Percentiles rank a stretch among this genome's conserved stretches.
phyloP scores from a whole-genome alignment of 2,113 vertebrate genomes.

The Glaucidium brasilianum region DNA sequence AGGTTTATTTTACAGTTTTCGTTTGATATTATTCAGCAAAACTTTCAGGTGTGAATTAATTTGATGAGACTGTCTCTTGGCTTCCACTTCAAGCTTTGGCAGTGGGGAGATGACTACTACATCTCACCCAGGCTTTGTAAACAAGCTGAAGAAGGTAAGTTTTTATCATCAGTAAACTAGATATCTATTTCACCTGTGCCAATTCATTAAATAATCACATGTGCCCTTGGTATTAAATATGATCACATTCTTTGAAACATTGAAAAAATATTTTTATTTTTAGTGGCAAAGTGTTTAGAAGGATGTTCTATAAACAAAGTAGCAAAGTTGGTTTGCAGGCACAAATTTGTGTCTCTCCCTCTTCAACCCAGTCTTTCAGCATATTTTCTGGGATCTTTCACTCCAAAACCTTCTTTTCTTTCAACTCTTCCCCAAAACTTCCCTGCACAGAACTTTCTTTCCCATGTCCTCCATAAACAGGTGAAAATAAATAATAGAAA shows the following conservation, averaged over 20 bases:
- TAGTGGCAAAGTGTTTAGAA: not conserved
- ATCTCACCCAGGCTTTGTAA: not conserved
- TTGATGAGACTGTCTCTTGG: not conserved
- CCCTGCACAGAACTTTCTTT: not conserved
- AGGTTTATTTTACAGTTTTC: not conserved
- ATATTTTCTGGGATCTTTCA: not conserved
- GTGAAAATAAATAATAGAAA: not conserved
- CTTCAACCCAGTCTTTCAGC: not conserved
- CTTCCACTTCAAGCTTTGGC: not conserved
- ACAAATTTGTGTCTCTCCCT: not conserved
- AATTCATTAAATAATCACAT: not conserved
- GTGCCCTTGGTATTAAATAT: not conserved
- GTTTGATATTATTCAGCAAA: not conserved
- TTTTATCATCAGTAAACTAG: not conserved
- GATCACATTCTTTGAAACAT: not conserved
- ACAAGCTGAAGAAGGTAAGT: not conserved
- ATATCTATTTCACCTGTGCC: not conserved
- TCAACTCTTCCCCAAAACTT: not conserved
- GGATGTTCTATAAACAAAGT: not conserved
- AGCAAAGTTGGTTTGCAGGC: not conserved
- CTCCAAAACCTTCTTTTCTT: not conserved
- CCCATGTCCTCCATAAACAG: not conserved
- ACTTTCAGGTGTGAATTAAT: not conserved
- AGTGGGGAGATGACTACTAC: not conserved
- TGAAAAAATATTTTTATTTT: not conserved